Evolutionary conservation across 1,140 invertebrate species (phyloP), one percentile per base, ranked within the genome.

Genomic region (Subanguina moxae): DNA sequence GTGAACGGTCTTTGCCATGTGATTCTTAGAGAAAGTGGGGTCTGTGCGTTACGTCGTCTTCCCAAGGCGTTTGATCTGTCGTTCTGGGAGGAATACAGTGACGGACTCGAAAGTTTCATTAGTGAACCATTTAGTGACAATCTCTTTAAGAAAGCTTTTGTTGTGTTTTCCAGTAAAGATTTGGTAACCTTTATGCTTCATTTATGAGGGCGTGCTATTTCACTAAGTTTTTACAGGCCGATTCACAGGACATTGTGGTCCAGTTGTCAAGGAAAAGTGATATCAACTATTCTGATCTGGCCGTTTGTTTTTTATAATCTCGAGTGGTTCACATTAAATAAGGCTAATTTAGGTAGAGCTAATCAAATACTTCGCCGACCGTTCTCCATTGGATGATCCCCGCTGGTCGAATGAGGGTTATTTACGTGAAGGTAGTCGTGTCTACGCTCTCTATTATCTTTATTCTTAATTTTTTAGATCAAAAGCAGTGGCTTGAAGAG

Each of bases 21-120:
- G 1, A 27, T 70, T 11, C 43, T 70, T n/a, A 25, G 15, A n/a
- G 57, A 72, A 17, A 63, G 15, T 3, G 68, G 68, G n/a, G 48
- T 70, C 17, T 70, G 68, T 45, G 71, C 32, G 15, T 43, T 70
- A n/a, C 62, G 68, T 15, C 70, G 71, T 62, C 27, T 70, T 46
- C 68, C 68, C 11, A 58, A 72, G 28, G 9, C 21, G 11, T 70
- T 70, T 57, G 71, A 73, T 74, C 56, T 70, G 25, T 28, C 32
- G 38, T 70, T 73, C 56, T 70, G 71, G 71, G 74, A 74, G 30
- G 66, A 42, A 43, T 28, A 74, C 30, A 11, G 52, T 5, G n/a
- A 27, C 8, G 58, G n/a, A 3, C 38, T 70, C 1, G 3, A 66
- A 28, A 23, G 27, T 17, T 1, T 52, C 19, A 19, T 25, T 7